phyloP scores from a whole-genome alignment of 2,113 vertebrate species.

The Actenoides hombroni region DNA sequence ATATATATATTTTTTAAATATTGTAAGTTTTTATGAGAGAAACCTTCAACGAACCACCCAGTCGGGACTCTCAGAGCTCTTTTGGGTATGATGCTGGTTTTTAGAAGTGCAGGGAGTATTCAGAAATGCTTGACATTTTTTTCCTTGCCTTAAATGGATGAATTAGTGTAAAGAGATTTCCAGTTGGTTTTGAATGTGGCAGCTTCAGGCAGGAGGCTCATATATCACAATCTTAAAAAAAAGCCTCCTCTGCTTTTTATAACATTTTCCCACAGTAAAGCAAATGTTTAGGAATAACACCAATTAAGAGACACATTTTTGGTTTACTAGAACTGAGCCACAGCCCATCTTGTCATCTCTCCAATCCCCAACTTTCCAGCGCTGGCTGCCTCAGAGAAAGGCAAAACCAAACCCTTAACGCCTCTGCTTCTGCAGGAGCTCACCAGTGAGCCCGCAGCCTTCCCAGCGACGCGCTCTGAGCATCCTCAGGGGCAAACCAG shows the following conservation, averaged over 20 bases:
- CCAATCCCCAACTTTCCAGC: background rate
- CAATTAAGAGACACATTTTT: background rate
- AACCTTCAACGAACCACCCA: background rate
- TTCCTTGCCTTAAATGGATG: constrained; percentile 24
- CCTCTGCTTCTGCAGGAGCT: background rate
- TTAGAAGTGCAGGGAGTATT: background rate
- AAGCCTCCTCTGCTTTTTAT: constrained; percentile 19
- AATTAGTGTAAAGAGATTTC: constrained; percentile 52
- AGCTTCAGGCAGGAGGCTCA: constrained; percentile 30
- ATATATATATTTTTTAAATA: background rate
- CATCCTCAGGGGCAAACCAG: rapidly evolving
- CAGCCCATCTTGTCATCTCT: background rate
- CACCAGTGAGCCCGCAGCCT: background rate
- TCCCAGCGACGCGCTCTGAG: rapidly evolving
- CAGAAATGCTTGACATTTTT: constrained; percentile 52
- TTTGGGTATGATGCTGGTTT: background rate
- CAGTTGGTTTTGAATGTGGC: constrained; percentile 28
- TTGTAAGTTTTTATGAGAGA: background rate
- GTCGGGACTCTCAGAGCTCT: background rate
- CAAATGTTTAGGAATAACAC: constrained; percentile 14
- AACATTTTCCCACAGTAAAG: constrained; percentile 53
- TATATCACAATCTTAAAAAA: constrained; percentile 24
- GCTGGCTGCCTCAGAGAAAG: background rate
- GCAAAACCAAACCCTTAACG: background rate
- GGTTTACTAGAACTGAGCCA: background rate